Base-by-base conservation (phyloP, 2,888 invertebrate genomes). In the Hemaris fuciformis region DNA sequence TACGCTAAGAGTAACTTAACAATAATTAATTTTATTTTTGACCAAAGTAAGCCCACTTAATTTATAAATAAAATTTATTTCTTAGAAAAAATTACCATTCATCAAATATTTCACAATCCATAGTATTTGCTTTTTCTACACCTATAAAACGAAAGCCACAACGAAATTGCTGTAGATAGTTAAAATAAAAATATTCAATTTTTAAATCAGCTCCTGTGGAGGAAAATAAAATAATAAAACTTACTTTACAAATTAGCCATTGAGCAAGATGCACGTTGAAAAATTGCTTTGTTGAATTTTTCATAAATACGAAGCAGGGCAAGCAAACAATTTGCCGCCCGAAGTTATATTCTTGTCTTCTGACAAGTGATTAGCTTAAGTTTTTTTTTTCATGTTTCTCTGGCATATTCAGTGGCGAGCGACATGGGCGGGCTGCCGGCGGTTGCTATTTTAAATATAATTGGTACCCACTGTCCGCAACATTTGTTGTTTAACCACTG, bases 401-500 rank as follows among this genome's bases (percentile, higher is more conserved):
- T 41, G 48, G 42, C 58, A 59, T 59, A 57, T 62, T 59, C 62
- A 56, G 57, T 64, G 63, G 71, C 66, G 68, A 69, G 64, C 79
- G 62, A 68, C 75, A 70, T 80, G 81, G 74, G 81, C 77, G 79
- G 81, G 74, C 79, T 65, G 65, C 63, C 67, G 71, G 64, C 64
- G 65, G 75, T 61, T 56, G 61, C 75, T 80, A 80, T 83, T 85
- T 81, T 80, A 74, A 80, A 81, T 77, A 73, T 83, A 84, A 85
- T 84, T 84, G 79, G 79, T 77, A 76, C 68, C 70, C 65, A 69
- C 67, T 68, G 65, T 69, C 72, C 69, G 71, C 71, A 67, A 69
- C 71, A 68, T 75, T 77, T 74, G 74, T 75, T 77, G 75, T 74
- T 66, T 62, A 68, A 73, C 74, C 71, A 73, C 72, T 71, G 65